phyloP scores from a whole-genome alignment of 2,113 vertebrate genomes.

The Otus sunia region DNA sequence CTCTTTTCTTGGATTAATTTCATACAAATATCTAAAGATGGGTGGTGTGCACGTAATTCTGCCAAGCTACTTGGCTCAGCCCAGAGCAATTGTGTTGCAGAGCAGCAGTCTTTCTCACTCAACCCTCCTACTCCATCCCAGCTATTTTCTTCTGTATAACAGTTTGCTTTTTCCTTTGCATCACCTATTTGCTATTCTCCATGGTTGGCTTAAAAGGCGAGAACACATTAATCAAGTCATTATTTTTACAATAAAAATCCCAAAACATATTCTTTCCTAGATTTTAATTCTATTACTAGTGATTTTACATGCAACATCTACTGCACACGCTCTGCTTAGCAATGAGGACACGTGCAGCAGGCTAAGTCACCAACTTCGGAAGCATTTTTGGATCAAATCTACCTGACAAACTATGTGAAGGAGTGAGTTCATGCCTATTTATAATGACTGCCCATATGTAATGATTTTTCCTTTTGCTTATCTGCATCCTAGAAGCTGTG shows the following conservation, averaged over 20 bases:
- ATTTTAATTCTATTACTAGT: not conserved
- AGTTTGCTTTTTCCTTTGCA: slow-evolving; percentile 2
- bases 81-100: slow-evolving; percentile 3
- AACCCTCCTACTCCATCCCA: not conserved
- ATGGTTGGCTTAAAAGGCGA: slow-evolving; percentile 32
- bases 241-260: slow-evolving; percentile 22
- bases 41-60: not conserved
- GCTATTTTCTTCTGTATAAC: not conserved
- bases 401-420: not conserved
- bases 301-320: not conserved
- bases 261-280: not conserved
- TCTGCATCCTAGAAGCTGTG: not conserved
- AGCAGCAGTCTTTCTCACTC: not conserved
- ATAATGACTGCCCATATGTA: not conserved
- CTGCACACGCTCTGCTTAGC: not conserved
- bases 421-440: not conserved
- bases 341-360: not conserved
- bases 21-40: not conserved
- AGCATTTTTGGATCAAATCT: not conserved
- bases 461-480: not conserved
- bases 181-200: slow-evolving; percentile 8
- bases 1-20: not conserved
- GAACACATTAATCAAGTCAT: slow-evolving; percentile 29
- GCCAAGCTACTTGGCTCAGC: not conserved
- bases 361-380: not conserved